Base-by-base conservation (phyloP, 1,140 invertebrate species). In the Paralvinella palmiformis region DNA sequence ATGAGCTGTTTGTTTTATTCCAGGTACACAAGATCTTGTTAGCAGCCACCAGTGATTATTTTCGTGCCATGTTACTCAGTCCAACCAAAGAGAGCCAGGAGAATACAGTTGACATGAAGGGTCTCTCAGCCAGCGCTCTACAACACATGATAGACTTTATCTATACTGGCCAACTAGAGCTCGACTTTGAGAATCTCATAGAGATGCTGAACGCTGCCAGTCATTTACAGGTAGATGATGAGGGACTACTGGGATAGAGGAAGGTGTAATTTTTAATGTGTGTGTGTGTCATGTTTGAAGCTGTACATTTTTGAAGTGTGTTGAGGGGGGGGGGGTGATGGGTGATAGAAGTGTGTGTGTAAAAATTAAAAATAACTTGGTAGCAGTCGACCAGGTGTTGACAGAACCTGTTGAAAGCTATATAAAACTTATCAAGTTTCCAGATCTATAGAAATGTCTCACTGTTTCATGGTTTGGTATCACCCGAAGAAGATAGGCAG, bases 111-210 rank as follows among this genome's bases (percentile, higher is more conserved):
- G 87, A 91, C 71, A 81, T 95, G 56, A 90, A 90, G 70, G 89
- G 88, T 37, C 85, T 95, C 22, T 86, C 88, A 63, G 84, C 89
- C 52, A 83, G 88, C 62, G 89, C 90, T 66, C 83, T 95, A 57
- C 85, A 88, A 57, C 84, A 87, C 67, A 83, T 95, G 1, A 84
- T 95, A 45, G 88, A 92, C 71, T 96, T 95, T 77, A 91, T 95
- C 73, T 96, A 96, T 75, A 91, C 91, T 73, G 92, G 92, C 15
- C 73, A 77, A 57, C 71, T 79, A 69, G 67, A 68, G 6, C 69
- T 79, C 7, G 69, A 74, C 20, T 66, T 69, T 24, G 76, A 77
- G 37, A 78, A 77, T 62, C 71, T 79, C 27, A 75, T 72, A 3
- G 78, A 79, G 59, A 71, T 78, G 7, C 73, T 79, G 62, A 74